Base-by-base conservation (phyloP, 2,888 invertebrate species). In the Gymnosoma rotundatum region DNA sequence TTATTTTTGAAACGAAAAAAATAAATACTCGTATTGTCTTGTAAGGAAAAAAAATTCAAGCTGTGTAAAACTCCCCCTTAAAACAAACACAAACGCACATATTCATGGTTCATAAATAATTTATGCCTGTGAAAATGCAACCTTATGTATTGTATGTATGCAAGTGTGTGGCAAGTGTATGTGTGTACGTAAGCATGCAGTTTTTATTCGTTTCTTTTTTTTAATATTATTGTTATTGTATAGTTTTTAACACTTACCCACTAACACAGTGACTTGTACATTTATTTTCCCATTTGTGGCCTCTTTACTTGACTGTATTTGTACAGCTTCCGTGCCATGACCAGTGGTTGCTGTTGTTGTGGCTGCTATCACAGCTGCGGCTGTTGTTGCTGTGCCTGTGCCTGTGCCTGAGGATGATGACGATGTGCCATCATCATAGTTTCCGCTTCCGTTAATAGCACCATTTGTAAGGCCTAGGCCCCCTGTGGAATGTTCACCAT, bases 191-290 rank as follows among this genome's bases (percentile, higher is more conserved):
- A n/a, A 48, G 50, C 73, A 66, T 79, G 72, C 50, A 61, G 38
- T 64, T 58, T 67, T 32, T 73, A 56, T 79, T 79, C 66, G 20
- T 52, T 79, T 32, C 42, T 72, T 38, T 0, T 25, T 2, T n/a
- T 45, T 69, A 2, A 60, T 66, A 21, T 63, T 69, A 14, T 56
- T 74, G n/a, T 63, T 21, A 4, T 45, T 76, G 58, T 67, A 36
- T 54, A 56, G 36, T 64, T 61, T 75, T 69, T 67, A 25, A 73
- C 76, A 92, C 92, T 92, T 87, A 92, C 92, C 92, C 88, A 97
- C 97, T 93, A 96, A 95, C 93, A 96, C 96, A 92, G 96, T 96
- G 92, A 96, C 96, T 94, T 96, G 96, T 92, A 96, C 96, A 94
- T 96, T 96, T 93, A 96, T 96, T 94, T 97, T 97, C 92, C 96